Base-by-base conservation (phyloP, 1,140 invertebrate genomes). In the Leptopilina boulardi region DNA sequence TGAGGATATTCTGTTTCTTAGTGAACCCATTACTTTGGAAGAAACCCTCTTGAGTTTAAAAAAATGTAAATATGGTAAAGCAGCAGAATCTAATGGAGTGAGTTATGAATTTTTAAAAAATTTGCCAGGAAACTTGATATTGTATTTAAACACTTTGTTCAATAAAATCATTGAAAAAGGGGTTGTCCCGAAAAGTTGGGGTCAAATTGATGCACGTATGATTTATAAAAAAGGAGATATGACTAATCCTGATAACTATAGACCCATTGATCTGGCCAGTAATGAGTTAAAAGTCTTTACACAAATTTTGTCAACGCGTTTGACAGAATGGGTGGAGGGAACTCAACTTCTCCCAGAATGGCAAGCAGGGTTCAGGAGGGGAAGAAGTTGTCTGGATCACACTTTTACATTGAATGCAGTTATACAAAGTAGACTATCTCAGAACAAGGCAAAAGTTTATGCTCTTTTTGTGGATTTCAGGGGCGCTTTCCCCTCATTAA, bases 251-350 rank as follows among this genome's bases (percentile, higher is more conserved):
- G 30, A 30, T 11, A 87, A 85, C 38, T 87, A 83, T 59, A 76
- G 84, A 66, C 77, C 75, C 1, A 87, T 87, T 34, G 76, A 83
- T 3, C 70, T 86, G 8, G 19, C 83, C 0, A 84, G 84, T 47
- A 73, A 73, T 11, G 74, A 70, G 0, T 26, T 77, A 4, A 87
- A 87, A 77, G 30, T 85, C 3, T 83, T 85, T 44, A 83, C 80
- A 4, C 18, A 56, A 11, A 47, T 83, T 26, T 11, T 84, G n/a
- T 21, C 73, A 56, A 73, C 74, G 0, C 38, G 83, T 13, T 18
- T 84, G 21, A 23, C 19, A 4, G 51, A n/a, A 1, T 84, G 83
- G 84, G 77, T 74, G 5, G 83, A 84, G 18, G 18, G 41, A 34
- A 71, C 47, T 11, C 56, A 80, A 9, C 78, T 82, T 13, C 26